These are phyloP conservation scores for Lasius platythorax DNA, from an alignment of 2,888 invertebrate genomes.

Conservation along the genomic window DNA sequence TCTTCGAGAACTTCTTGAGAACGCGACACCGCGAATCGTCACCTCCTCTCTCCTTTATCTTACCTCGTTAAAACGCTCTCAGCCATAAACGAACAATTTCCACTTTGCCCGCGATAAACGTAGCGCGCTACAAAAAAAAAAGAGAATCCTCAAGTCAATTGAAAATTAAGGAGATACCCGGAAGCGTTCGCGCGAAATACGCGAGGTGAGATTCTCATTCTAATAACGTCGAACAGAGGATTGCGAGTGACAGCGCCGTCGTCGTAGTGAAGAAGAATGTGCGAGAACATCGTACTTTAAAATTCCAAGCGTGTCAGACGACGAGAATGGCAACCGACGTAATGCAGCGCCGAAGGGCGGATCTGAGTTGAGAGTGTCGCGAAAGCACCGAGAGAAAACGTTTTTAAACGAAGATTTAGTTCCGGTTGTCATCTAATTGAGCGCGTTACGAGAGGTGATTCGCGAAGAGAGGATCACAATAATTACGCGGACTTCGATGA, in stretches of 20 bases:
- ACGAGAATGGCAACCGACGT: conserved; percentile 42
- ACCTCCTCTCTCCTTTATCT: conserved; percentile 20
- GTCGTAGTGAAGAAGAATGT: conserved; percentile 34
- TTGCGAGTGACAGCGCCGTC: neutral
- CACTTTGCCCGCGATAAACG: neutral
- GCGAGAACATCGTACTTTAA: conserved; percentile 16
- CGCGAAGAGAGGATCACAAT: neutral
- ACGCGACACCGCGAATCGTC: conserved; percentile 6
- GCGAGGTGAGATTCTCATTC: neutral
- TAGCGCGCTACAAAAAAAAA: neutral
- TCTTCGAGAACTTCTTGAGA: neutral
- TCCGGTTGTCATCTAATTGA: neutral
- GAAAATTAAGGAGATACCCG: conserved; percentile 30
- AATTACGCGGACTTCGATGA: neutral
- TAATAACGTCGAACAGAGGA: neutral
- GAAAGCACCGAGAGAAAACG: neutral
- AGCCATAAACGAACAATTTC: conserved; percentile 19
- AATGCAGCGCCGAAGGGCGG: neutral
- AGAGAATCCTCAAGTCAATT: conserved; percentile 13
- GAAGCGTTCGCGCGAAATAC: neutral
- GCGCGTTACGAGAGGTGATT: neutral
- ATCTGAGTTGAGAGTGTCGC: neutral
- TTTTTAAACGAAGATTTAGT: conserved; percentile 22
- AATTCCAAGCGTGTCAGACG: conserved; percentile 23
- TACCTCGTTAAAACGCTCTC: conserved; percentile 21